Evolutionary conservation across 1,140 invertebrate species (phyloP).

Genomic region (Drosophila tani): DNA sequence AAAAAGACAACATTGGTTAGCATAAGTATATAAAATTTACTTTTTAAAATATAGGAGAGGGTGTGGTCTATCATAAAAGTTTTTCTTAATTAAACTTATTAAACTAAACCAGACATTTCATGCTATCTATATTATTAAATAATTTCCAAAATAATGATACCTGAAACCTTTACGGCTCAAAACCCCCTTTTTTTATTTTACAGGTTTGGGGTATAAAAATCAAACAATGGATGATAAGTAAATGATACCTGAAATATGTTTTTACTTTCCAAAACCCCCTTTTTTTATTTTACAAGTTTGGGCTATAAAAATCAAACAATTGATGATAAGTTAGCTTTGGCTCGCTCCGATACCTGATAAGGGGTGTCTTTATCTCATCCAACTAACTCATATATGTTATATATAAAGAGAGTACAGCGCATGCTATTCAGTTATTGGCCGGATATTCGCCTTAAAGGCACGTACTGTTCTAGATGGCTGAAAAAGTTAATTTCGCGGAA

Average conservation of each 20-base stretch:
- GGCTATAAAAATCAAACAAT: not conserved
- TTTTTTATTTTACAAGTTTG: not conserved
- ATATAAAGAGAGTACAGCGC: not conserved
- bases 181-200: not conserved
- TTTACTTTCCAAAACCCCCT: not conserved
- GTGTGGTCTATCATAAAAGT: too few species aligned
- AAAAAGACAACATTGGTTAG: not conserved
- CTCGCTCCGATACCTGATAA: constrained; percentile 20
- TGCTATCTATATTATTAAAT: too few species aligned
- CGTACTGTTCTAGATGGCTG: constrained; percentile 3
- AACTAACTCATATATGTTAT: not conserved
- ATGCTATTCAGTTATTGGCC: constrained; percentile 1
- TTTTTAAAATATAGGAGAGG: too few species aligned
- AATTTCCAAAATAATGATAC: too few species aligned
- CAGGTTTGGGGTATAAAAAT: not conserved
- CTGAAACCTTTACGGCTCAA: too few species aligned
- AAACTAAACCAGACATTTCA: too few species aligned
- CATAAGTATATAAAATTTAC: not conserved
- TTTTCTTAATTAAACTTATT: too few species aligned
- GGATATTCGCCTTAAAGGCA: not conserved
- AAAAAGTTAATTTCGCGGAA: constrained; percentile 10
- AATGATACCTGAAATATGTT: not conserved
- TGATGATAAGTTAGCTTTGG: not conserved
- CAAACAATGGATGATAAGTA: not conserved
- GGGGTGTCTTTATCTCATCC: constrained; percentile 9